Base-by-base conservation (phyloP, 2,797 vertebrate genomes). In the Chaetodon trifasciatus region DNA sequence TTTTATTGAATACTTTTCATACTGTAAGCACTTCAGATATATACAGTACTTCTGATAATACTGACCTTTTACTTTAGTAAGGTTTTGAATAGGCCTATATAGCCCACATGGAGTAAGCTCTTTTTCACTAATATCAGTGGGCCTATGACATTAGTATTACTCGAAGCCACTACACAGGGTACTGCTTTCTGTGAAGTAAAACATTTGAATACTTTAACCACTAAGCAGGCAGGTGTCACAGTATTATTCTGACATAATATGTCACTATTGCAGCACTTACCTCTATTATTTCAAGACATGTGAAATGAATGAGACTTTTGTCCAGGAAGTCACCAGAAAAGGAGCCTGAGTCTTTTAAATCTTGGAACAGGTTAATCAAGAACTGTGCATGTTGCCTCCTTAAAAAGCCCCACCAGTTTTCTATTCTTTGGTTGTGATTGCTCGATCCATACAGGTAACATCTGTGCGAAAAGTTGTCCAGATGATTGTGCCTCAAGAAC, bases 351-450 rank as follows among this genome's bases (percentile, higher is more conserved):
- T 81, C 58, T 70, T 86, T 86, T 66, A 76, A 62, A 16, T 47
- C n/a, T 47, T 86, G 61, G 12, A 84, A 86, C 4, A 52, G 28
- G 37, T 88, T 84, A 12, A 85, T 89, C 77, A 77, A 87, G 72
- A 81, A 84, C 47, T 87, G 82, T 55, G 70, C 58, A 28, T 81
- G 57, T 53, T 82, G 74, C 44, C 58, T 74, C 47, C 82, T 46
- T 46, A 79, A 49, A 49, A 81, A 74, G 23, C 61, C 70, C 79
- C 85, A 83, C 63, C 67, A 81, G 24, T 63, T 47, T 55, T 87
- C 85, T 46, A 76, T 81, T 17, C 60, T 11, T 63, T 83, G 79
- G 23, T 78, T 85, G n/a, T 80, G 65, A 44, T 77, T 85, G 62
- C 74, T 83, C 17, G 55, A 75, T 40, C 70, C 81, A 67, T 72